Evolutionary conservation across 2,888 invertebrate genomes (phyloP), one percentile per base, ranked within the genome.

Genomic region (Eristalis pertinax): DNA sequence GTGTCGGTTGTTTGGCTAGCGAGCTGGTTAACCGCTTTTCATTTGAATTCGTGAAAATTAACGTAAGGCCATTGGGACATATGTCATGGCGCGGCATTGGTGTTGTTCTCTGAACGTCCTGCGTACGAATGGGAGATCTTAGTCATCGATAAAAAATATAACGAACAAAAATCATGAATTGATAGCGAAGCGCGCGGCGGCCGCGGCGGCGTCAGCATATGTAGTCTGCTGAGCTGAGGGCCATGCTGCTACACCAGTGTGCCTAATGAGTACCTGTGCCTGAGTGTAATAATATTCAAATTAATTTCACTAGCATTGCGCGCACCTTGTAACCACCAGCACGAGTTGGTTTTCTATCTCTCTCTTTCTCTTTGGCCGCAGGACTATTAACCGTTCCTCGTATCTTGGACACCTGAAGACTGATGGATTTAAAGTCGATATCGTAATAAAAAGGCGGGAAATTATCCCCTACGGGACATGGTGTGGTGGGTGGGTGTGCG

Each of bases 1-100:
- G 32, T 32, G 32, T 58, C 68, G 60, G 76, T 79, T 78, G 78
- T 75, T 79, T 87, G 78, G 58, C 75, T 68, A 68, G 78, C 83
- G 67, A 78, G 67, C 75, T 79, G 87, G 87, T 87, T 84, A 87
- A 87, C 87, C 87, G 84, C 87, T 84, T 87, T 87, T 87, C 79
- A 84, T 87, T 87, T 84, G 87, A 87, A 87, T 87, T 84, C 76
- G 84, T 79, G 76, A 84, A 83, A 73, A 87, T 83, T 83, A 75
- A 73, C 83, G 79, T 60, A 68, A 87, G 68, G 72, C 84, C 84
- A 87, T 84, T 87, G 87, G 87, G 87, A 87, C 84, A 87, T 84
- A 87, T 87, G 87, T 79, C 79, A 80, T 69, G 79, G 67, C 73
- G 26, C 10, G 76, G 62, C 68, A 29, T 5, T 41, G 24, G 63